These are phyloP conservation scores for Psettodes erumei DNA, from an alignment of 2,113 vertebrate genomes.

Conservation along the genomic window DNA sequence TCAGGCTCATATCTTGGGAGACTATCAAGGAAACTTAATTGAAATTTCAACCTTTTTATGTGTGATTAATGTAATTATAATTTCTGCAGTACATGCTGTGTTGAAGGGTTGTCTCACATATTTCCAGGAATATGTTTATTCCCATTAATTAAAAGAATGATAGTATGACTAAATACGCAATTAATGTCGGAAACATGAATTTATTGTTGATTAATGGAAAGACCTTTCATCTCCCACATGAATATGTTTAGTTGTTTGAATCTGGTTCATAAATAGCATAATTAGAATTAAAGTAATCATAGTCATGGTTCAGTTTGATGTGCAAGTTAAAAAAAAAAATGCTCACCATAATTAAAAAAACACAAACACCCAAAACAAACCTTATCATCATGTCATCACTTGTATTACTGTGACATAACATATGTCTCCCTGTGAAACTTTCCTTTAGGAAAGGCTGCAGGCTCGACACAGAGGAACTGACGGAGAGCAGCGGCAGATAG, in stretches of 20 bases:
- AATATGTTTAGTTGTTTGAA: conserved; percentile 24
- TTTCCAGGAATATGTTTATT: conserved; percentile 42
- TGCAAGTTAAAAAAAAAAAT: neutral
- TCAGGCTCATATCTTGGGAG: conserved; percentile 69
- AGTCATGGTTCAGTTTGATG: neutral
- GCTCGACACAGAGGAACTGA: conserved; percentile 43
- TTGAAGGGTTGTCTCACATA: conserved; percentile 7
- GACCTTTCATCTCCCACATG: neutral
- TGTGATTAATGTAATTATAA: conserved; percentile 70
- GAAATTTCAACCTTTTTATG: conserved; percentile 71
- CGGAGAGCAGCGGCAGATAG: conserved; percentile 57
- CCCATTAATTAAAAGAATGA: conserved; percentile 32
- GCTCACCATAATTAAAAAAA: conserved; percentile 2
- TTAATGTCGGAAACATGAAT: conserved; percentile 37
- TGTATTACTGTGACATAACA: conserved; percentile 36
- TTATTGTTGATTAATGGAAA: conserved; percentile 46
- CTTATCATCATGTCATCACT: conserved; percentile 5
- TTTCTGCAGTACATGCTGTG: conserved; percentile 44
- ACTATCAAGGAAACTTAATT: conserved; percentile 76
- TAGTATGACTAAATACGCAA: conserved; percentile 45
- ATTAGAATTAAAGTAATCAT: conserved; percentile 12
- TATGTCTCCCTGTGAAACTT: conserved; percentile 57
- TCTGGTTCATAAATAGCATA: conserved; percentile 2
- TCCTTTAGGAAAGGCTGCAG: conserved; percentile 51
- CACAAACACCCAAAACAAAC: neutral